Conservation (phyloP, 2,888 invertebrate species). For the Ectemnius cavifrons region DNA sequence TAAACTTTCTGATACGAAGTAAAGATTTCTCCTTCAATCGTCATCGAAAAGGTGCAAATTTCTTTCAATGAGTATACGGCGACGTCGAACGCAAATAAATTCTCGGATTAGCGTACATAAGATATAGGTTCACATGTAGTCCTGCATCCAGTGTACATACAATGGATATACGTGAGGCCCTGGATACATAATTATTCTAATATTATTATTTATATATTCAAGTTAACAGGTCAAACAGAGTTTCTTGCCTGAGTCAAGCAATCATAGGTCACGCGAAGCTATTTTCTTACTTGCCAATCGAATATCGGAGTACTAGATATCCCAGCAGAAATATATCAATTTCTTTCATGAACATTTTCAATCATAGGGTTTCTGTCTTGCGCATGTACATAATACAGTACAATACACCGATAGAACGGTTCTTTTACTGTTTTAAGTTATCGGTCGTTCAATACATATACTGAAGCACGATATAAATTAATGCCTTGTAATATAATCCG, state of each 20-base stretch:
- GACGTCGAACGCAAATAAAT: constrained; percentile 17
- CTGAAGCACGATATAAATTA: constrained; percentile 8
- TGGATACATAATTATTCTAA: constrained; percentile 63
- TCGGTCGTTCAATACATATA: not conserved
- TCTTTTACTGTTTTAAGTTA: not conserved
- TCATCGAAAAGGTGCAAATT: constrained; percentile 22
- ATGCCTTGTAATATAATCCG: constrained; percentile 12
- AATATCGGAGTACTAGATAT: constrained; percentile 5
- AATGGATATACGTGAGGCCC: constrained; percentile 43
- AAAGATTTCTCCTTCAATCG: constrained; percentile 26
- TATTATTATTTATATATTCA: constrained; percentile 38
- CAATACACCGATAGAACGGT: not conserved
- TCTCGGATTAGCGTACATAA: constrained; percentile 26
- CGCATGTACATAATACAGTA: not conserved
- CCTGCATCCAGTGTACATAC: constrained; percentile 36
- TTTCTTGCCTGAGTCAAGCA: constrained; percentile 42
- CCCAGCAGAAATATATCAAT: constrained; percentile 3
- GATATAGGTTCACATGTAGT: constrained; percentile 32
- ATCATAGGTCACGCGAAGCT: constrained; percentile 7
- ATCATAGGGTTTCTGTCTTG: constrained; percentile 5
- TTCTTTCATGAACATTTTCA: not conserved
- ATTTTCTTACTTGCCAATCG: constrained; percentile 17
- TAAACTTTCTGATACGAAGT: constrained; percentile 34
- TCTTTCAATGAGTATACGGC: constrained; percentile 30
- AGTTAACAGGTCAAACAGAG: constrained; percentile 37